These are phyloP conservation scores for Epinephelus cyanopodus DNA, from an alignment of 2,113 vertebrate species.

Conservation along the genomic window DNA sequence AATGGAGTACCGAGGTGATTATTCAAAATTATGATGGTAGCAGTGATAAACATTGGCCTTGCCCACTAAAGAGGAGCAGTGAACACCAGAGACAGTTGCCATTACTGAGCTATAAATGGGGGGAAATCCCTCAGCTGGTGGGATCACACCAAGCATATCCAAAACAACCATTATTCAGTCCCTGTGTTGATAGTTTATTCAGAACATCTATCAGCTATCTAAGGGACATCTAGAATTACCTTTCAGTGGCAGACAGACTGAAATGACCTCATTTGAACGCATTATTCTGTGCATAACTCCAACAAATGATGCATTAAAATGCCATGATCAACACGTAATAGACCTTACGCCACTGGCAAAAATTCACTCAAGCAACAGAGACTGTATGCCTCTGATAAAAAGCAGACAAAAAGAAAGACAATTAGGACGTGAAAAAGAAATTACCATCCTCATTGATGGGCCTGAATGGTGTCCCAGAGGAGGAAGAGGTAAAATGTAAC, in stretches of 20 bases:
- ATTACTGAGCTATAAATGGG: constrained; percentile 42
- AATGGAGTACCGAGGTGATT: constrained; percentile 65
- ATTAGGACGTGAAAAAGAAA: constrained; percentile 71
- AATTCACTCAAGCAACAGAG: constrained; percentile 51
- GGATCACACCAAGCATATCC: constrained; percentile 40
- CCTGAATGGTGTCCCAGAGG: constrained; percentile 66
- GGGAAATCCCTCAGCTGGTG: constrained; percentile 33
- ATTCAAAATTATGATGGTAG: constrained; percentile 59
- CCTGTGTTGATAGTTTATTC: constrained; percentile 30
- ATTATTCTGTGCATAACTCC: constrained; percentile 57
- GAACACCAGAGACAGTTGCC: constrained; percentile 24
- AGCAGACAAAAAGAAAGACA: constrained; percentile 71
- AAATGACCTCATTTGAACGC: constrained; percentile 44
- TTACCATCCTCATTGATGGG: constrained; percentile 63
- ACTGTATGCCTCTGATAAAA: constrained; percentile 68
- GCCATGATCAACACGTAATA: constrained; percentile 56
- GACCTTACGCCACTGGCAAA: constrained; percentile 57
- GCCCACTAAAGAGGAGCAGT: constrained; percentile 46
- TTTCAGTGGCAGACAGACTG: constrained; percentile 33
- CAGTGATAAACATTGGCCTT: constrained; percentile 62
- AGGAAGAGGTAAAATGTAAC: constrained; percentile 64
- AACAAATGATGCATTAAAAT: constrained; percentile 71
- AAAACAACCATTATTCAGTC: constrained; percentile 48
- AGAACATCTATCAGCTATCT: constrained; percentile 53
- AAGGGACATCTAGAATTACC: constrained; percentile 50